These are phyloP conservation scores for Xenopus laevis DNA, from an alignment of 2,113 vertebrate species.

Conservation along the genomic window DNA sequence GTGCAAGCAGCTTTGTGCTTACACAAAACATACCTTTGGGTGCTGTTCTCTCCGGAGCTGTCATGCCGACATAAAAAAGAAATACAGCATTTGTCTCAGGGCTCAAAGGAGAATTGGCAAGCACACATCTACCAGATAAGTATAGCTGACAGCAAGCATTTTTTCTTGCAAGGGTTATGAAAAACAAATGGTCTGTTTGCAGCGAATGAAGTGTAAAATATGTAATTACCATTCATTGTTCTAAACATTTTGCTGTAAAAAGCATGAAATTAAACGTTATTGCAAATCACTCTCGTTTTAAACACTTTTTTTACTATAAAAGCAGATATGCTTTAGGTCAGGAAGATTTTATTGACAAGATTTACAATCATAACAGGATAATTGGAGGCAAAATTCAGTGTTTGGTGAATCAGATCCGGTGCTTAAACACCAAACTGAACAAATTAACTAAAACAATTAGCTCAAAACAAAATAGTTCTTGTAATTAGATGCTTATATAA, in stretches of 20 bases:
- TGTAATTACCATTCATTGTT: slow-evolving; percentile 55
- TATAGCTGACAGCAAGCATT: slow-evolving; percentile 40
- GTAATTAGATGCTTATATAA: slow-evolving; percentile 23
- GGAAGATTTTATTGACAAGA: slow-evolving; percentile 47
- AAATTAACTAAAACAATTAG: slow-evolving; percentile 32
- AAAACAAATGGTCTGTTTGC: slow-evolving; percentile 54
- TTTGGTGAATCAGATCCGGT: slow-evolving; percentile 36
- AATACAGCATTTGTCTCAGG: slow-evolving; percentile 4
- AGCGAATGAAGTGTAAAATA: slow-evolving; percentile 61
- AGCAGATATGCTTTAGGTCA: slow-evolving; percentile 48
- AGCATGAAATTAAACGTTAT: slow-evolving; percentile 58
- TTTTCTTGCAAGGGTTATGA: slow-evolving; percentile 48
- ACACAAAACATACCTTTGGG: neutral
- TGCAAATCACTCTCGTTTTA: slow-evolving; percentile 50
- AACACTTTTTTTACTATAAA: slow-evolving; percentile 49
- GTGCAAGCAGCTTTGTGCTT: neutral
- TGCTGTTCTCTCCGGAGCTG: neutral
- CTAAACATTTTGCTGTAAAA: slow-evolving; percentile 57
- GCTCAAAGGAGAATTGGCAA: slow-evolving; percentile 26
- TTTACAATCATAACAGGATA: slow-evolving; percentile 35
- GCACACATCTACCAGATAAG: slow-evolving; percentile 11
- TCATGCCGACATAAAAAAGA: slow-evolving; percentile 5
- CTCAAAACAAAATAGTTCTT: slow-evolving; percentile 4
- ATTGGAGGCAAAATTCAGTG: slow-evolving; percentile 41
- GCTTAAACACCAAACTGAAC: slow-evolving; percentile 22